Base-by-base conservation (phyloP, 2,113 vertebrate genomes). In the Silurus glanis region DNA sequence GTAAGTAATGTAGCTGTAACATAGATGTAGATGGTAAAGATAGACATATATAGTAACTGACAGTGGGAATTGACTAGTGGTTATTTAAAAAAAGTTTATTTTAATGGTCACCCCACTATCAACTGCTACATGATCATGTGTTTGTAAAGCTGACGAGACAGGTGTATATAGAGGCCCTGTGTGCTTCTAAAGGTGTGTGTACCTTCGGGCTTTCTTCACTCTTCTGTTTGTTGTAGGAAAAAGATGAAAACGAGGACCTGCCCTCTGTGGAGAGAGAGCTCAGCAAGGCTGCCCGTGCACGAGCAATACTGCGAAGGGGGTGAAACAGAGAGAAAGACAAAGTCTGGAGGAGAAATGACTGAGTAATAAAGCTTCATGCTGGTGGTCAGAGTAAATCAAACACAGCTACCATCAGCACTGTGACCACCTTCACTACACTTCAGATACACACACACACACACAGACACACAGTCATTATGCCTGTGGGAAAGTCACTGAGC, bases 181-280 rank as follows among this genome's bases (percentile, higher is more conserved):
- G 78, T 83, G 85, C 66, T 75, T 67, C 51, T 72, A 56, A 59
- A 67, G 45, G 64, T 87, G 59, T 83, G 87, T 86, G 62, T 87
- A 99, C 98, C 97, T 99, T 99, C 37, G 98, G 97, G 90, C 97
- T 99, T 85, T 98, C 98, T 53, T 99, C 98, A 6, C 94, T 94
- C 92, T 97, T 98, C 88, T 96, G 94, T 91, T 97, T 99, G 0
- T 96, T 95, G 80, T 96, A 98, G 86, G 97, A 99, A 88, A 98
- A 97, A 76, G 97, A 97, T 59, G 97, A 99, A 89, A 98, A 98
- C 56, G 97, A 97, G 61, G 96, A 94, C 90, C 98, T 95, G 2
- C 96, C 96, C 64, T 99, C 97, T 1, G 95, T 94, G 75, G 96
- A 95, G 93, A 97, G 95, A 10, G 97, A 93, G 88, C 83, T 95